Conservation (phyloP, 2,797 vertebrate species). For the Macropodus opercularis region DNA sequence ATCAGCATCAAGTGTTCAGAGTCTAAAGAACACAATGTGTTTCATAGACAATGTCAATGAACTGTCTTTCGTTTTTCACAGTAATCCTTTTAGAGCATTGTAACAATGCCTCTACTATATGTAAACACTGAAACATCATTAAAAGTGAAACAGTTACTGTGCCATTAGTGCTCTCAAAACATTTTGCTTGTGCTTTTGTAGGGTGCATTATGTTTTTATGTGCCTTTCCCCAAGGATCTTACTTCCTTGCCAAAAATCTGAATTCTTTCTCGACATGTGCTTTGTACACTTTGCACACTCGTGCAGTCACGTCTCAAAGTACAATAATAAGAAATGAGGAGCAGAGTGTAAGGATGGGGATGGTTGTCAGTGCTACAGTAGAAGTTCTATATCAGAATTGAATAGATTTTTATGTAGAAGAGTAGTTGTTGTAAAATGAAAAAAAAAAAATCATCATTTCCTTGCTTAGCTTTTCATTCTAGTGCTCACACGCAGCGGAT, state of each 20-base stretch:
- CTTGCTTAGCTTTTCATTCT: neutral
- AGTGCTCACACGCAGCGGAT: neutral
- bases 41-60: too few relatives aligned
- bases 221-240: slow-evolving; percentile 32
- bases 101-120: slow-evolving; percentile 9
- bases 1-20: neutral
- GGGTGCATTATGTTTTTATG: neutral
- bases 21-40: too few relatives aligned
- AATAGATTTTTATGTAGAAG: slow-evolving; percentile 1
- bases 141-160: slow-evolving; percentile 4
- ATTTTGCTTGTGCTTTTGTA: neutral
- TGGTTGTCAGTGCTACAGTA: slow-evolving; percentile 22
- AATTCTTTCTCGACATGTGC: slow-evolving; percentile 30
- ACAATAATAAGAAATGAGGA: slow-evolving; percentile 25
- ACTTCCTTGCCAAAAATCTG: slow-evolving; percentile 26
- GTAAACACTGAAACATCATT: slow-evolving; percentile 4
- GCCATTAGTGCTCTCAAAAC: slow-evolving; percentile 8
- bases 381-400: slow-evolving; percentile 36
- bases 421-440: too few relatives aligned
- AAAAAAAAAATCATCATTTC: too few relatives aligned
- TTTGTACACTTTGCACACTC: slow-evolving; percentile 25
- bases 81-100: neutral
- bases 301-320: slow-evolving; percentile 28
- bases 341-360: neutral
- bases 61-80: neutral